Percentiles rank a stretch among this genome's conserved stretches.
Evolutionary conservation across 2,888 invertebrate species (phyloP).

Genomic region (Lycophotia porphyrea): DNA sequence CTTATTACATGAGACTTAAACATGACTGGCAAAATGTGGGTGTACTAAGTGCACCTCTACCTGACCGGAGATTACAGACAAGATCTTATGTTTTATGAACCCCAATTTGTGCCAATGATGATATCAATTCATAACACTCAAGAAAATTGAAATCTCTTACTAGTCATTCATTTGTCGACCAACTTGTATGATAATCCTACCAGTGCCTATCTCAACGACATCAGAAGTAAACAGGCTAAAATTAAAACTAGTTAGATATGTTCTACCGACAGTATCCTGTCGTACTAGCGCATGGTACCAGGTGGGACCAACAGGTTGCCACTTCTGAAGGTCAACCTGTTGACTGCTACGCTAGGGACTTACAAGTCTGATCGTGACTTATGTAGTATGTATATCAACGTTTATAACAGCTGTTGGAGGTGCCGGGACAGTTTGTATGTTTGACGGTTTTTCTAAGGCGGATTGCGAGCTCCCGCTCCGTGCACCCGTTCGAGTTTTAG

Average conservation of each 20-base stretch:
- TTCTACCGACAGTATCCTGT: neutral
- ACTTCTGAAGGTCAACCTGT: constrained; percentile 33
- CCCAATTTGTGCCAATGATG: neutral
- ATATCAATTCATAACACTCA: too few relatives aligned
- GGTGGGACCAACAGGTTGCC: constrained; percentile 28
- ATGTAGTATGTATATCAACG: neutral
- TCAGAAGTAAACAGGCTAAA: constrained; percentile 12
- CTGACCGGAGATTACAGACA: too few relatives aligned
- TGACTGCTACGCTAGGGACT: neutral
- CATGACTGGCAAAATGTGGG: too few relatives aligned
- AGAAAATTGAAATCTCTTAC: too few relatives aligned
- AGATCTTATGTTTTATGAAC: neutral
- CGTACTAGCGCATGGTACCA: constrained; percentile 9
- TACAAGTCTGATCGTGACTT: neutral
- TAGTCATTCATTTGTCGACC: neutral
- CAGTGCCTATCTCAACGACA: neutral
- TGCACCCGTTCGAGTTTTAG: too few relatives aligned
- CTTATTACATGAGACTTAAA: too few relatives aligned
- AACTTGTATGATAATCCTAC: too few relatives aligned
- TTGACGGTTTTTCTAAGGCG: too few relatives aligned
- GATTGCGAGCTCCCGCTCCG: too few relatives aligned
- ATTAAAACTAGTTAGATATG: neutral
- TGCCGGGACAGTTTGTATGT: too few relatives aligned
- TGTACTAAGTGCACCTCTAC: too few relatives aligned
- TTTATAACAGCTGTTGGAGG: too few relatives aligned